Evolutionary conservation across 2,888 invertebrate genomes (phyloP), one percentile per base, ranked within the genome.

Genomic region (Gerris lacustris): DNA sequence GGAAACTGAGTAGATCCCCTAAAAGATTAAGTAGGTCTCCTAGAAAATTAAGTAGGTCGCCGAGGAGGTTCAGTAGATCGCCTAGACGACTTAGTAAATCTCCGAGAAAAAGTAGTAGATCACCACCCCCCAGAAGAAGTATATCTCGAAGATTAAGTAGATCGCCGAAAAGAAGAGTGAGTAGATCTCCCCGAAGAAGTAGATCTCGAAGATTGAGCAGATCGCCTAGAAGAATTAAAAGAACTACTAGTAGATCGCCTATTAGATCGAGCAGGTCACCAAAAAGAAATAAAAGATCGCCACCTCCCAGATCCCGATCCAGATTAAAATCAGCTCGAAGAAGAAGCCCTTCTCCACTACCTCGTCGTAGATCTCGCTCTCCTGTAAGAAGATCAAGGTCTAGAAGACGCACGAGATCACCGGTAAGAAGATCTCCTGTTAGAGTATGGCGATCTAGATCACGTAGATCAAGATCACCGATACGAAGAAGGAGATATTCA

Each of bases 341-440:
- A 31, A 31, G 31, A 31, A 31, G 31, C 31, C 31, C 31, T 31
- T 31, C 31, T 4, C 31, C 31, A 2, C 31, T 31, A 4, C 31
- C 70, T 11, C 45, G 70, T 18, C 67, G 70, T 45, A 68, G 70
- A 31, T 18, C 66, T 2, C 66, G 15, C 47, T 67, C 67, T 62
- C 70, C 70, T 45, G 17, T 67, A 1, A 55, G 68, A 62, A 62
- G 71, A 18, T 71, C 71, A 11, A 15, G 68, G 15, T 55, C 47
- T 43, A 64, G 71, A 44, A 64, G 64, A 64, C 11, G 64, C 11
- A 67, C 68, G 5, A 68, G 43, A 7, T 66, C 71, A 44, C 66
- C 68, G 0, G 18, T 18, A 44, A 64, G 64, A 64, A 64, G 64
- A 31, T 64, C 64, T n/a, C 64, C 55, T 55, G 15, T 55, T 55